These are phyloP conservation scores for human (Homo sapiens) DNA, from an alignment of 2,113 vertebrate genomes.

Conservation along the genomic window DNA sequence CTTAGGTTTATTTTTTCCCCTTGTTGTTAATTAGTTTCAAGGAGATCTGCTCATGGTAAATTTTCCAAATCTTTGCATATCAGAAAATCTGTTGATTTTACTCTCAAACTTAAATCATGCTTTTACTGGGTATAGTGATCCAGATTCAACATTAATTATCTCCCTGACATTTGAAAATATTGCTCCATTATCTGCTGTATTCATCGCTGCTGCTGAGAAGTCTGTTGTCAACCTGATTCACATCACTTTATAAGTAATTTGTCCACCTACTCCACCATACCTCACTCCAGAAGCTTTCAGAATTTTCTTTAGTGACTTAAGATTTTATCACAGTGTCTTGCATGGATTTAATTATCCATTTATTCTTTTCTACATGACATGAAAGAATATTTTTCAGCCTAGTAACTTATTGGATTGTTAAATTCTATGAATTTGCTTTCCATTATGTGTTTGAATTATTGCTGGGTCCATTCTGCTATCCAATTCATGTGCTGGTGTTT, in stretches of 20 bases:
- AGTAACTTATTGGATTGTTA: neutral
- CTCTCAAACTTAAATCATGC: neutral
- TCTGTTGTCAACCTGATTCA: neutral
- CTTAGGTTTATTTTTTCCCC: neutral
- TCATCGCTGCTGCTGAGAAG: neutral
- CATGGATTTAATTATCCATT: neutral
- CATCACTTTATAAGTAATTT: neutral
- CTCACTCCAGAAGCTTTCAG: neutral
- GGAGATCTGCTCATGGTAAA: neutral
- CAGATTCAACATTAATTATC: neutral
- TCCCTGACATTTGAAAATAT: slow-evolving; percentile 12
- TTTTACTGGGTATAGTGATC: neutral
- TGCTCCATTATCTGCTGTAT: neutral
- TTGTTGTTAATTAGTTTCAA: slow-evolving; percentile 12
- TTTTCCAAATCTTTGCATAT: neutral
- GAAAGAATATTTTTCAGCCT: neutral
- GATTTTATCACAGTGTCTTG: neutral
- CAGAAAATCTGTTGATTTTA: slow-evolving; percentile 50
- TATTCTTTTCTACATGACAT: slow-evolving; percentile 22
- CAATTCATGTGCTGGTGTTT: neutral
- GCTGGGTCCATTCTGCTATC: neutral
- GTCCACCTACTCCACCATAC: neutral
- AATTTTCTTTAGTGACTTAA: slow-evolving; percentile 5
- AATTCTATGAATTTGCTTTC: neutral
- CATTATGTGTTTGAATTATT: neutral